phyloP scores from a whole-genome alignment of 2,888 invertebrate genomes.

The Smittia sp. region DNA sequence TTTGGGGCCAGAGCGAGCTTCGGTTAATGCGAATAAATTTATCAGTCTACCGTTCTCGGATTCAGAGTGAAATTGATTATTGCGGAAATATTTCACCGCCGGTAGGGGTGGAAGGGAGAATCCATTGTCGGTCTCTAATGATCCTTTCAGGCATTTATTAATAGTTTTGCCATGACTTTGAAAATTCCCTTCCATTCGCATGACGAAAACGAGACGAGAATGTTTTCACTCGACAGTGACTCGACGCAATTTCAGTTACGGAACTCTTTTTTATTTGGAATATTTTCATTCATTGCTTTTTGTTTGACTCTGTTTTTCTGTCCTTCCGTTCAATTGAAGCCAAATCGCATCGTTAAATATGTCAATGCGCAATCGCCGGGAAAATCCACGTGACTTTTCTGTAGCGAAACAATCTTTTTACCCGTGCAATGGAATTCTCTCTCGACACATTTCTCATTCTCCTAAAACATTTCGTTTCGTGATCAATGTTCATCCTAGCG shows the following conservation, averaged over 20 bases:
- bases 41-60: not conserved
- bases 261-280: not conserved
- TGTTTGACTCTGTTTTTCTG: not conserved
- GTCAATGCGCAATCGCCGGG: slow-evolving; percentile 27
- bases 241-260: not conserved
- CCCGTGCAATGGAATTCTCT: not conserved
- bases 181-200: not conserved
- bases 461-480: not conserved
- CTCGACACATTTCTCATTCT: not conserved
- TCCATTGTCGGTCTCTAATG: slow-evolving; percentile 33
- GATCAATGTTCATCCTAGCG: not conserved
- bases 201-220: not conserved
- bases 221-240: slow-evolving; percentile 19
- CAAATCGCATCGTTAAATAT: not conserved
- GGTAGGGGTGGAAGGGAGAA: not conserved
- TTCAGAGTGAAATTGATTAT: slow-evolving; percentile 9
- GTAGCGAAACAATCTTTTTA: not conserved
- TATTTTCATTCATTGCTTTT: not conserved
- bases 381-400: slow-evolving; percentile 39
- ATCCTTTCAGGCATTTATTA: slow-evolving; percentile 39
- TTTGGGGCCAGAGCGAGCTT: not conserved
- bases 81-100: not conserved
- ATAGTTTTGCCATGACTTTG: slow-evolving; percentile 39
- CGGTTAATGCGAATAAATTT: slow-evolving; percentile 18
- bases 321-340: slow-evolving; percentile 27